Evolutionary conservation across 2,113 vertebrate species (phyloP), one percentile per base, ranked within the genome.

Genomic region (Caranx ignobilis): DNA sequence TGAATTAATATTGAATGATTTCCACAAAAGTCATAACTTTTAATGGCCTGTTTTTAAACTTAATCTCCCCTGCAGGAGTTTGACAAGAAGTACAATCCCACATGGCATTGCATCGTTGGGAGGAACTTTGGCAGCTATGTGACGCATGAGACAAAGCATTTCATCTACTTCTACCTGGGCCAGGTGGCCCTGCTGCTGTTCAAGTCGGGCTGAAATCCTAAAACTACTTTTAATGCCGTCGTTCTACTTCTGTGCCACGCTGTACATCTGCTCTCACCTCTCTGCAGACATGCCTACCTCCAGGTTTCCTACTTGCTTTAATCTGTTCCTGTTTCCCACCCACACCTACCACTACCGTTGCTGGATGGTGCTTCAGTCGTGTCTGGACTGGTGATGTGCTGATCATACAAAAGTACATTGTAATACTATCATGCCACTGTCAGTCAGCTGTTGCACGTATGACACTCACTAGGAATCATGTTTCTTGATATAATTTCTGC

Each of bases 41-140:
- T 34, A n/a, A 37, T 54, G 1, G 4, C 10, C 4, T 19, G 7
- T 39, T 15, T 19, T 16, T 39, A 16, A 32, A 39, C 2, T 18
- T 26, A 18, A 7, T 72, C 11, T 70, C 6, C 2, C 21, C 89
- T 31, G 79, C 90, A 99, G 98, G 98, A 99, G 95, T 99, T 99
- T 94, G 98, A 99, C 95, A 99, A 99, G 95, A 99, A 99, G 95
- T 99, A 99, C 93, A 99, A 99, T 91, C 98, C 98, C 87, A 99
- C 98, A 84, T 99, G 98, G 98, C 98, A 99, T 85, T 99, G 98
- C 96, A 98, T 99, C 59, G 98, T 99, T 90, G 98, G 98, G 93
- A 96, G 98, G 92, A 99, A 99, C 95, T 99, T 99, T 93, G 98
- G 97, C 94, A 99, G 98, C 95, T 99, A 99, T 48, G 97, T 99